Conservation (phyloP, 2,113 vertebrate genomes). For the Eublepharis macularius region DNA sequence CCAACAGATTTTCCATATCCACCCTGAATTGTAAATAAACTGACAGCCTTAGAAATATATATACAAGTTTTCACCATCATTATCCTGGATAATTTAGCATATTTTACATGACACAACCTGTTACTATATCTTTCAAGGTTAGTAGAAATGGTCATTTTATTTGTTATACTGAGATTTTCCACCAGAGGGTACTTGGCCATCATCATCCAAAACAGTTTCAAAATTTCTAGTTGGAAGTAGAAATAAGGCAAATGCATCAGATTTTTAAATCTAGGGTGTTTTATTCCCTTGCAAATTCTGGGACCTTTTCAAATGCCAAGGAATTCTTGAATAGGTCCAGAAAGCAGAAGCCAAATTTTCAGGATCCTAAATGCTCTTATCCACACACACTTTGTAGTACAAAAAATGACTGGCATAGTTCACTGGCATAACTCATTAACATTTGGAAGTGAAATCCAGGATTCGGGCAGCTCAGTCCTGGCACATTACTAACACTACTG, state of each 20-base stretch:
- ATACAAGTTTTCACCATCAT: background rate
- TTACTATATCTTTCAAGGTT: background rate
- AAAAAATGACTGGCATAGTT: background rate
- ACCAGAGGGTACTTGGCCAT: conserved; percentile 14
- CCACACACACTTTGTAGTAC: background rate
- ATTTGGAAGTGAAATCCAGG: too few species aligned
- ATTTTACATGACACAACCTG: background rate
- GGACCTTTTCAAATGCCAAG: background rate
- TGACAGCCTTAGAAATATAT: background rate
- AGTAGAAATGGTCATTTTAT: background rate
- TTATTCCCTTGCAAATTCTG: too few species aligned
- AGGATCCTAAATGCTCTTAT: background rate
- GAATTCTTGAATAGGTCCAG: background rate
- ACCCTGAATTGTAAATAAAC: background rate
- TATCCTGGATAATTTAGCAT: background rate
- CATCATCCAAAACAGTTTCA: background rate
- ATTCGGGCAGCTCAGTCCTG: too few species aligned
- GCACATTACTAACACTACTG: background rate
- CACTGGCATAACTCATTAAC: too few species aligned
- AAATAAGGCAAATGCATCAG: background rate
- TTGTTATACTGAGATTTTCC: background rate
- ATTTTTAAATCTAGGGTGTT: background rate
- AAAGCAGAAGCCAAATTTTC: background rate
- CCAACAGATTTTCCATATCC: background rate
- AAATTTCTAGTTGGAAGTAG: background rate